Conservation (phyloP, 1,140 invertebrate genomes). For the Megalopta genalis region DNA sequence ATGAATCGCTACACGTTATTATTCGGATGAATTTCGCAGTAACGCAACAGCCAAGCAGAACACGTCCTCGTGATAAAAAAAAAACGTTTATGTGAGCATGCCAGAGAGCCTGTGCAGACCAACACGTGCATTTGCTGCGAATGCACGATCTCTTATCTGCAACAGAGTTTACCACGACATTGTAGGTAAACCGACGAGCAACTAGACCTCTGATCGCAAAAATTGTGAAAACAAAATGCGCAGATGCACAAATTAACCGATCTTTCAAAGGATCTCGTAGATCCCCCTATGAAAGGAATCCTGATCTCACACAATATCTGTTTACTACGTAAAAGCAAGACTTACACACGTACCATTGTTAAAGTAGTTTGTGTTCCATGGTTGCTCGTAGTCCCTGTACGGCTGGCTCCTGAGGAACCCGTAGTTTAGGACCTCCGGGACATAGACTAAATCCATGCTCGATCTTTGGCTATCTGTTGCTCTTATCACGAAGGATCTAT, state of each 20-base stretch:
- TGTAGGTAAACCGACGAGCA: not conserved
- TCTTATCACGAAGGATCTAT: not conserved
- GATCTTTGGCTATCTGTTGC: not conserved
- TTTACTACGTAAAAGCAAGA: not conserved
- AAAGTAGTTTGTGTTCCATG: constrained; percentile 76
- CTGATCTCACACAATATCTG: not conserved
- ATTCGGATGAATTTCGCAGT: too few relatives aligned
- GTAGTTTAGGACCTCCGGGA: constrained; percentile 76
- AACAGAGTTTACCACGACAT: not conserved
- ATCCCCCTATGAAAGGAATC: not conserved
- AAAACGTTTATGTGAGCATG: too few relatives aligned
- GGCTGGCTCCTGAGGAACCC: constrained; percentile 76
- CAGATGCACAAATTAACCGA: too few relatives aligned
- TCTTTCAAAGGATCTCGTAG: too few relatives aligned
- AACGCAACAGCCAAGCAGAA: too few relatives aligned
- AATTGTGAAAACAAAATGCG: not conserved
- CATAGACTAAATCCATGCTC: constrained; percentile 76
- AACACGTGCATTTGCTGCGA: not conserved
- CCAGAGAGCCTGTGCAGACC: too few relatives aligned
- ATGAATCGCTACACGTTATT: too few relatives aligned
- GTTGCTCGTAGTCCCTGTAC: constrained; percentile 80
- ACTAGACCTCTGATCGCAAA: not conserved
- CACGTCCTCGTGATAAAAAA: too few relatives aligned
- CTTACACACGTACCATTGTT: constrained; percentile 64
- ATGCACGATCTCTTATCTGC: not conserved